Conservation (phyloP, 1,140 invertebrate genomes). For the Meteorus sp. region DNA sequence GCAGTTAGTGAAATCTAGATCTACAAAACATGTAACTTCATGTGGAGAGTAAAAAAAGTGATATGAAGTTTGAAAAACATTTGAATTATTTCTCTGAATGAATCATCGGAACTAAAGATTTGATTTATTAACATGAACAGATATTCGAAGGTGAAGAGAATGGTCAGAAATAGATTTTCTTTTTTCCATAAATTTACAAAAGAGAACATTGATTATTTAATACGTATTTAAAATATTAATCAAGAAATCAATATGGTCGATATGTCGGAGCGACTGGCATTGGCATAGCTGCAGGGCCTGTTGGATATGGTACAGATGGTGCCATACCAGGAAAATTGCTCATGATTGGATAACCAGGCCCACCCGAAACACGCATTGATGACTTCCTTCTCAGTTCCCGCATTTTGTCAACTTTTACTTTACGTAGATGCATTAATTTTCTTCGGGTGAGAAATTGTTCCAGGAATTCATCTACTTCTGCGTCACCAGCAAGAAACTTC, state of each 20-base stretch:
- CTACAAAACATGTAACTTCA: no score
- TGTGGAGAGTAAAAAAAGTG: no score
- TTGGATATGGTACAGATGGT: conserved; percentile 59
- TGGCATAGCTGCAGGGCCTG: conserved; percentile 60
- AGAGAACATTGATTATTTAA: no score
- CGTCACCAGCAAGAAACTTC: conserved; percentile 73
- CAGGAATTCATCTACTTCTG: conserved; percentile 77
- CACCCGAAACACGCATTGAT: conserved; percentile 42
- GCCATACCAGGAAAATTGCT: conserved; percentile 46
- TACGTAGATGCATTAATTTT: conserved; percentile 76
- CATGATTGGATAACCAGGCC: conserved; percentile 43
- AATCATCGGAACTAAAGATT: no score
- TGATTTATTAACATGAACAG: no score
- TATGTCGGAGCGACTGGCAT: conserved; percentile 55
- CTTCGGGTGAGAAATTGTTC: conserved; percentile 74
- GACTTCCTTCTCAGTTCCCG: conserved; percentile 69
- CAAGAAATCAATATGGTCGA: conserved; percentile 38
- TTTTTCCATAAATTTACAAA: no score
- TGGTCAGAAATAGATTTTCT: no score
- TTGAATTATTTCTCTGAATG: no score
- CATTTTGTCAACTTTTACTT: conserved; percentile 87
- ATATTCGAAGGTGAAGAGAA: no score
- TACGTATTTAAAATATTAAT: no score
- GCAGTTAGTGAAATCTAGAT: no score
- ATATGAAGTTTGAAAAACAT: no score